These are phyloP conservation scores for Rhinatrema bivittatum DNA, from an alignment of 2,797 vertebrate genomes.

Conservation along the genomic window DNA sequence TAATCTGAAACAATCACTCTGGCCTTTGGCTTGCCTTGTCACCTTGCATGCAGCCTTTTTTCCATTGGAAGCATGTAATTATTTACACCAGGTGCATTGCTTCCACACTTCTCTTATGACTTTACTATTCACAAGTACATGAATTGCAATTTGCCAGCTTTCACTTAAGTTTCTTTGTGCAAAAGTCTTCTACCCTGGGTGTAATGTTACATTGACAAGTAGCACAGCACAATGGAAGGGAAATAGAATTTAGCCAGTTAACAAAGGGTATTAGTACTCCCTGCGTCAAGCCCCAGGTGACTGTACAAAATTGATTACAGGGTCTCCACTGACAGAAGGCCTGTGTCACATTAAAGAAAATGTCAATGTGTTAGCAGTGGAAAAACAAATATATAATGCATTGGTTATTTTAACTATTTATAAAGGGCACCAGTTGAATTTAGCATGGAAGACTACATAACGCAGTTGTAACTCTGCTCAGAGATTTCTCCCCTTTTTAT, in stretches of 20 bases:
- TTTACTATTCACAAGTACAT: constrained; percentile 14
- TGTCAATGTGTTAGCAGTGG: background rate
- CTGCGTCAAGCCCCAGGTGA: constrained; percentile 21
- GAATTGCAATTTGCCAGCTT: constrained; percentile 35
- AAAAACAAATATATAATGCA: constrained; percentile 1
- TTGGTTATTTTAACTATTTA: rapidly evolving
- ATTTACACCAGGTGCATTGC: constrained; percentile 44
- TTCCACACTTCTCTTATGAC: constrained; percentile 22
- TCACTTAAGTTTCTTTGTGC: constrained; percentile 39
- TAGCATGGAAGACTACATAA: background rate
- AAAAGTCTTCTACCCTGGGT: constrained; percentile 16
- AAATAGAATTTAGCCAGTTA: constrained; percentile 42
- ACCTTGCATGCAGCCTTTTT: constrained; percentile 20
- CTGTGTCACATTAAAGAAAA: background rate
- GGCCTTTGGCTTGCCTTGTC: constrained; percentile 16
- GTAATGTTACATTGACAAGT: constrained; percentile 18
- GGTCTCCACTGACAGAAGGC: constrained; percentile 6
- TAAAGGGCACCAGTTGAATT: rapidly evolving
- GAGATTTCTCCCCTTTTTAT: too few species aligned
- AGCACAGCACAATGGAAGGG: constrained; percentile 38
- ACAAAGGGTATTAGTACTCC: constrained; percentile 34
- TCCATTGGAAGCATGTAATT: constrained; percentile 32
- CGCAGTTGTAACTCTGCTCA: too few species aligned
- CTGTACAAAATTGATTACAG: constrained; percentile 10
- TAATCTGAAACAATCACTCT: constrained; percentile 20